phyloP scores from a whole-genome alignment of 2,888 invertebrate species.

The Rhynchonema sp. region DNA sequence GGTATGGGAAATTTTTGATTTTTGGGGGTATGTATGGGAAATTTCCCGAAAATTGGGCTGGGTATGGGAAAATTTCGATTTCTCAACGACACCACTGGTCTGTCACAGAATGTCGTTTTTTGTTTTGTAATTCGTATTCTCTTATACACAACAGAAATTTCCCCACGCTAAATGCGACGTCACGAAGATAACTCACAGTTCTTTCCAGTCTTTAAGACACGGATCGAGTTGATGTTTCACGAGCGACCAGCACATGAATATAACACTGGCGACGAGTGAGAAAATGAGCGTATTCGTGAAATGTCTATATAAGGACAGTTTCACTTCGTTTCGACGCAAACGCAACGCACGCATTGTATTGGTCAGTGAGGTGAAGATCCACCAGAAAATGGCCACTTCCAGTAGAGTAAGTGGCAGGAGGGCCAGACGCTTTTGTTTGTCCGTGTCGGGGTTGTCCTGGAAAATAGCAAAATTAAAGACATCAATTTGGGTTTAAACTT shows the following conservation, averaged over 20 bases:
- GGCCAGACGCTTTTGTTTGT: slow-evolving; percentile 37
- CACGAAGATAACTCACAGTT: slow-evolving; percentile 36
- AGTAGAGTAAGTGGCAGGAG: slow-evolving; percentile 57
- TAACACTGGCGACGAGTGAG: slow-evolving; percentile 61
- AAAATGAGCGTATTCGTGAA: slow-evolving; percentile 84
- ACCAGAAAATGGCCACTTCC: slow-evolving; percentile 26
- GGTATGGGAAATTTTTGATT: too few species aligned
- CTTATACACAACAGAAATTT: too few species aligned
- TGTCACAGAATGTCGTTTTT: too few species aligned
- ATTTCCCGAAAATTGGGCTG: too few species aligned
- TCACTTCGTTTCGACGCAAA: slow-evolving; percentile 59
- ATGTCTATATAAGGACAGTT: slow-evolving; percentile 67
- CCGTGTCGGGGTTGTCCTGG: not conserved
- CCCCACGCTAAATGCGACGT: too few species aligned
- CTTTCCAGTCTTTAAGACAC: slow-evolving; percentile 72
- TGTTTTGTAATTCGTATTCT: too few species aligned
- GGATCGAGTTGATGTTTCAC: slow-evolving; percentile 50
- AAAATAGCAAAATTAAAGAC: not conserved
- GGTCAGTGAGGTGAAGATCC: slow-evolving; percentile 44
- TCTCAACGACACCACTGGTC: too few species aligned
- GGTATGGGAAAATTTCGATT: too few species aligned
- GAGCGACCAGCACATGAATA: slow-evolving; percentile 81
- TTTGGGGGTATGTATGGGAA: too few species aligned
- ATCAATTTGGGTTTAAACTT: too few species aligned
- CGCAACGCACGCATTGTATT: slow-evolving; percentile 72